Base-by-base conservation (phyloP, 30 jellyfish, hydroid and myxozoan genomes). In the Hydra vulgaris region DNA sequence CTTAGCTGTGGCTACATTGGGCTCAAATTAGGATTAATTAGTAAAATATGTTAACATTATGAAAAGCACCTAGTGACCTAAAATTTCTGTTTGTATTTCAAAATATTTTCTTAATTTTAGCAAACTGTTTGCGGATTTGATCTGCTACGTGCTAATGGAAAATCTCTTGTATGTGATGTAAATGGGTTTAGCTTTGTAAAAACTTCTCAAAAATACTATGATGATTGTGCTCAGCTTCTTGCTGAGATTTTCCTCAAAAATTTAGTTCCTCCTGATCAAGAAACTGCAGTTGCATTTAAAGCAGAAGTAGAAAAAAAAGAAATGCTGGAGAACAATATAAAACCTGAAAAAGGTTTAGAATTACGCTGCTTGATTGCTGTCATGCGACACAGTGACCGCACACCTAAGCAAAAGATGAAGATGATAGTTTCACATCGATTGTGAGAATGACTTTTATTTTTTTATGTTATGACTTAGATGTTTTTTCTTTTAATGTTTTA, bases 81-180 rank as follows among this genome's bases (percentile, higher is more conserved):
- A n/a, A n/a, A n/a, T n/a, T n/a, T n/a, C n/a, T n/a, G n/a, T n/a
- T n/a, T n/a, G n/a, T n/a, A n/a, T n/a, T n/a, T n/a, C n/a, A n/a
- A n/a, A n/a, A n/a, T n/a, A n/a, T n/a, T n/a, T 54, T 81, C 0
- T 77, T 55, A 70, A 27, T 54, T 80, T 8, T 87, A 92, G 96
- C 99, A 92, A 87, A 92, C 96, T 25, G 99, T 92, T 15, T 92
- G 99, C 70, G 99, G 99, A 22, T 87, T 92, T 66, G 99, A 92
- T 73, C 85, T 92, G 15, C 92, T 92, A 16, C 91, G 99, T 53
- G 82, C 99, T n/a, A 82, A 85, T 25, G 94, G 95, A 21, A 82
- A 87, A 40, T 87, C 96, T 1, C 84, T 66, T 75, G 99, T 92
- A 17, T 92, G 99, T 78, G 99, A 92, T 77, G 99, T 92, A 20